phyloP scores from a whole-genome alignment of 2,888 invertebrate genomes.

The Dynastes maya region DNA sequence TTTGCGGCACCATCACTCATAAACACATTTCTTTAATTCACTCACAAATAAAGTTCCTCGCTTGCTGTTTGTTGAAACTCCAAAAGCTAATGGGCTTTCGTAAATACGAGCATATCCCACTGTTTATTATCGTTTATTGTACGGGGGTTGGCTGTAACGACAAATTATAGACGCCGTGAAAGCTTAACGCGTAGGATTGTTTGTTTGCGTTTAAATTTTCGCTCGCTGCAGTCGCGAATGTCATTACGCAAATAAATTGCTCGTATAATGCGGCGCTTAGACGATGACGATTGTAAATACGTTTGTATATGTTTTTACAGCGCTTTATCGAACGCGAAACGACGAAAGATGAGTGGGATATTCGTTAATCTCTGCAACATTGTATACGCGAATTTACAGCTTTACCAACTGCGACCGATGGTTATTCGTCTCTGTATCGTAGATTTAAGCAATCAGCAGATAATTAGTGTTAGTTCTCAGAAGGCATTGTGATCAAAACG shows the following conservation, averaged over 20 bases:
- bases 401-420: too few species aligned
- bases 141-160: constrained; percentile 1
- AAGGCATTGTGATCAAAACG: too few species aligned
- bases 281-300: background rate
- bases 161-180: constrained; percentile 25
- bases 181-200: background rate
- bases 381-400: too few species aligned
- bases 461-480: too few species aligned
- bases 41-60: too few species aligned
- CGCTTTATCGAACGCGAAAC: too few species aligned
- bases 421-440: too few species aligned
- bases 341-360: too few species aligned
- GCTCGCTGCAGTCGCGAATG: constrained; percentile 14
- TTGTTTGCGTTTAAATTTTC: constrained; percentile 30
- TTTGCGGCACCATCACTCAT: too few species aligned
- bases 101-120: background rate
- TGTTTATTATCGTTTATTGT: constrained; percentile 15
- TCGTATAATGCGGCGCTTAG: constrained; percentile 14
- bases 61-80: background rate
- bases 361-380: too few species aligned
- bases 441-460: too few species aligned
- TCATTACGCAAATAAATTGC: constrained; percentile 25
- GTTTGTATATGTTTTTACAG: background rate
- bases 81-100: background rate
- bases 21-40: too few species aligned